Evolutionary conservation across 1,140 invertebrate genomes (phyloP), one percentile per base, ranked within the genome.

Genomic region (Oreohelix idahoensis): DNA sequence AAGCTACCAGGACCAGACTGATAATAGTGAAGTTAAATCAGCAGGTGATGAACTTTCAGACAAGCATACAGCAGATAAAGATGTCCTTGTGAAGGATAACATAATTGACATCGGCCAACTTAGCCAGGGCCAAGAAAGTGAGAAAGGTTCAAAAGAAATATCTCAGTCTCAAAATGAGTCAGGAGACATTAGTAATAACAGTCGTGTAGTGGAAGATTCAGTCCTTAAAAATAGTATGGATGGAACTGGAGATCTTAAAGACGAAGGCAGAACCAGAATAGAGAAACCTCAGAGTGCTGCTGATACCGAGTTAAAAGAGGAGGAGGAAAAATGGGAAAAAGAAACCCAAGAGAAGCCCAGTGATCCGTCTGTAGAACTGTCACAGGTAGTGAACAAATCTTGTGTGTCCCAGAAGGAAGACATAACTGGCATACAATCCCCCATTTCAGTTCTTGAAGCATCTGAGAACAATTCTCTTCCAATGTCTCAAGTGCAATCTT

Each of bases 271-370:
- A 23, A 51, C 8, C 20, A n/a, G n/a, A 42, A 26, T 17, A 53
- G 39, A 36, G 51, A 53, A 45, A 13, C 58, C 13, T 20, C 29
- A 39, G 11, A 49, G 69, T 4, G 71, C n/a, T 45, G 63, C 38
- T 36, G 66, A 36, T 42, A 32, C 39, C 36, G 26, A 29, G 10
- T 1, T 4, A 26, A 39, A 42, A n/a, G 17, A 45, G 0, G 63
- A n/a, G 20, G 51, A 42, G 1, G 71, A 73, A 45, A 49, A 81
- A 51, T 71, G 70, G 66, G 45, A 81, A 58, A 58, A 11, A 17
- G 75, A 77, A 53, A 36, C 1, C 35, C 23, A 58, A n/a, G 75
- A 77, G 26, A 77, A 77, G 35, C n/a, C 8, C 53, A 36, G 26
- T n/a, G 36, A 42, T 73, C 17, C 0, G 8, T 2, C 17, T 2